phyloP scores from a whole-genome alignment of 2,797 vertebrate species.

The Acipenser transmontanus region DNA sequence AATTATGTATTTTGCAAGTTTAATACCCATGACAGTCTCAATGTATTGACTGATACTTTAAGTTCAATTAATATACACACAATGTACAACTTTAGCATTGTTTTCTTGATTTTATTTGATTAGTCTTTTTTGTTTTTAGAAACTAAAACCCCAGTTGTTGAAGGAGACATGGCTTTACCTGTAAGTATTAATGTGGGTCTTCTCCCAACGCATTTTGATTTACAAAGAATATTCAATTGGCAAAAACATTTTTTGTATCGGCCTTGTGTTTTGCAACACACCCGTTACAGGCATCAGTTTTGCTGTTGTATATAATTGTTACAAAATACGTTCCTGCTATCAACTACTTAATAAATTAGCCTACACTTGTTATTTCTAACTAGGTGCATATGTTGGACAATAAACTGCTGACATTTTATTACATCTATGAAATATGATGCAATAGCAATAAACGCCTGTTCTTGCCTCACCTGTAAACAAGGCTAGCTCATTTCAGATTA shows the following conservation, averaged over 20 bases:
- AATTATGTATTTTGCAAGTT: not conserved
- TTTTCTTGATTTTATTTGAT: not conserved
- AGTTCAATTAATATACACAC: not conserved
- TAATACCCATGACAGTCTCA: not conserved
- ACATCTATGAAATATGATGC: no score
- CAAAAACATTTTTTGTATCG: not conserved
- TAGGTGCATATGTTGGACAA: no score
- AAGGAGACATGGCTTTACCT: constrained; percentile 56
- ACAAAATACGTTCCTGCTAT: not conserved
- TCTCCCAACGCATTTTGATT: no score
- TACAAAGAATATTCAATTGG: not conserved
- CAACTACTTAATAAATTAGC: not conserved
- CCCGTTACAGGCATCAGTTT: constrained; percentile 5
- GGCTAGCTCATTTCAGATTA: not conserved
- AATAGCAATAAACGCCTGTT: no score
- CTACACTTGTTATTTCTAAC: not conserved
- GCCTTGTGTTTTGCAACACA: not conserved
- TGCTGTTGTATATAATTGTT: not conserved
- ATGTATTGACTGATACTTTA: not conserved
- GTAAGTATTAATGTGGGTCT: constrained; percentile 35
- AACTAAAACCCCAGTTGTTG: constrained; percentile 46
- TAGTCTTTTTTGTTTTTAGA: constrained; percentile 31
- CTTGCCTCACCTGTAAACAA: no score
- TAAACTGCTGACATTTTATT: no score
- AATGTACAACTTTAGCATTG: not conserved